phyloP scores from a whole-genome alignment of 1,140 invertebrate genomes.

The Antheraea pernyi region DNA sequence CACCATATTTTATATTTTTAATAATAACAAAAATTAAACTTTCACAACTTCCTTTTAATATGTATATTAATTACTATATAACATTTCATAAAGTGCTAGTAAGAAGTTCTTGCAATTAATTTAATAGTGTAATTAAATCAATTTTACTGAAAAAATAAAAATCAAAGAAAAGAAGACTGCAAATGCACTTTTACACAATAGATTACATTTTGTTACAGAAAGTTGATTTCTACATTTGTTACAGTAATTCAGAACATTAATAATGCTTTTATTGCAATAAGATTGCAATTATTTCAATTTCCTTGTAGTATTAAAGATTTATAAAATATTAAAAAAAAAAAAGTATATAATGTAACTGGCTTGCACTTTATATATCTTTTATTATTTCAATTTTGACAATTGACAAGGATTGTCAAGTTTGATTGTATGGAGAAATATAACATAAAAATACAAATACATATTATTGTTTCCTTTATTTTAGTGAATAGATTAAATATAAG shows the following conservation, averaged over 20 bases:
- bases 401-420: background rate
- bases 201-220: background rate
- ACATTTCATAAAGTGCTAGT: too few species aligned
- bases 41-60: too few species aligned
- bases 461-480: background rate
- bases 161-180: too few species aligned
- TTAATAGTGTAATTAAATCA: too few species aligned
- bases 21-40: too few species aligned
- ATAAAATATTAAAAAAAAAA: background rate
- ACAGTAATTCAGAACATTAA: background rate
- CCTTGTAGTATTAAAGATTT: background rate
- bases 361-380: background rate
- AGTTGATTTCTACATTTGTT: background rate
- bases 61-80: too few species aligned
- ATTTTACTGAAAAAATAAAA: too few species aligned
- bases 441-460: background rate
- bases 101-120: too few species aligned
- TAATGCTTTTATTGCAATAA: background rate
- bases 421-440: background rate
- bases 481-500: conserved; percentile 1
- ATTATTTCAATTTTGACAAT: background rate
- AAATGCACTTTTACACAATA: background rate
- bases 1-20: too few species aligned
- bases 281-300: background rate
- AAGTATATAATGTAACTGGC: background rate